Evolutionary conservation across 2,888 invertebrate genomes (phyloP).

Genomic region (Harpalus rubripes): DNA sequence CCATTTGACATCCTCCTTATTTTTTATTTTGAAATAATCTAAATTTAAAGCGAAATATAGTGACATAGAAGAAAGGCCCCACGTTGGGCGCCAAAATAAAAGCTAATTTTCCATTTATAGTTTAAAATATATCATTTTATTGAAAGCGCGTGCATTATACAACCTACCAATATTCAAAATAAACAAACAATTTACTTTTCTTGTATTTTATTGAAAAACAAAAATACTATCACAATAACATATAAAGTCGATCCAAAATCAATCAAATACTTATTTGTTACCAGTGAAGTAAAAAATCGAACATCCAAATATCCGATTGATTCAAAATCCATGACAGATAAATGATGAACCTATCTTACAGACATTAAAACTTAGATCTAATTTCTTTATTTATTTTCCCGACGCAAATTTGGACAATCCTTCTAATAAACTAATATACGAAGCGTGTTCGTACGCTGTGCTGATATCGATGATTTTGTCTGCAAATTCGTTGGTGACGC

Average conservation of each 20-base stretch:
- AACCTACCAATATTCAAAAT: too few species aligned
- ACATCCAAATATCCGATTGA: constrained; percentile 21
- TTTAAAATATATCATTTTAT: too few species aligned
- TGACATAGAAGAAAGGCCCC: too few species aligned
- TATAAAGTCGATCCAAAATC: constrained; percentile 14
- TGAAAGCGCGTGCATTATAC: too few species aligned
- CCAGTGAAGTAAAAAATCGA: background rate
- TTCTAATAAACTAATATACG: constrained; percentile 94
- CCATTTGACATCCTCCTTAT: too few species aligned
- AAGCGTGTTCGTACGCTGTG: constrained; percentile 94
- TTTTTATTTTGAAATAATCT: too few species aligned
- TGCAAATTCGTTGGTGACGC: constrained; percentile 94
- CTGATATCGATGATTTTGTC: constrained; percentile 92
- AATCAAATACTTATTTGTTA: constrained; percentile 39
- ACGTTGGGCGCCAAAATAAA: too few species aligned
- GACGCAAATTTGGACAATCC: constrained; percentile 91
- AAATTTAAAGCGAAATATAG: too few species aligned
- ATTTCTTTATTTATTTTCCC: constrained; percentile 80
- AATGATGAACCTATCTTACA: constrained; percentile 41
- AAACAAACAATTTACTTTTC: background rate
- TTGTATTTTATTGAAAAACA: constrained; percentile 58
- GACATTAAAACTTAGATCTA: constrained; percentile 68
- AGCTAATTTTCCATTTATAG: too few species aligned
- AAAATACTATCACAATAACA: constrained; percentile 47
- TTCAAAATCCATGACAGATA: constrained; percentile 40